A percentile compares a stretch with the other conserved stretches of the same genome.
phyloP scores from a whole-genome alignment of 2,113 vertebrate species.

The Clinocottus analis region DNA sequence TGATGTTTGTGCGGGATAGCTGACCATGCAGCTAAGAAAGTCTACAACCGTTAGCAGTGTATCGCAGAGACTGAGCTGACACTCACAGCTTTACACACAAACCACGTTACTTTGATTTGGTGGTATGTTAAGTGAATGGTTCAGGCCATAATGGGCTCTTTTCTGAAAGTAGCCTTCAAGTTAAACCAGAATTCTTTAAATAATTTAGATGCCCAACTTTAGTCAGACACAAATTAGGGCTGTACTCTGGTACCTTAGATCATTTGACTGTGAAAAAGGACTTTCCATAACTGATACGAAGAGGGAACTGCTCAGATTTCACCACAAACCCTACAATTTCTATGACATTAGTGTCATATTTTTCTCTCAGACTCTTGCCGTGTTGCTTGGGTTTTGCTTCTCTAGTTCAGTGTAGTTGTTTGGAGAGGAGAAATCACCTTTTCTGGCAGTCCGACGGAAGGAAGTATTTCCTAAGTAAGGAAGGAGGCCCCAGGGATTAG shows the following conservation, averaged over 20 bases:
- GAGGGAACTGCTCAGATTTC: neutral
- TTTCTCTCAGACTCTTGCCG: neutral
- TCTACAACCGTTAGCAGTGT: constrained; percentile 34
- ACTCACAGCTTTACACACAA: constrained; percentile 36
- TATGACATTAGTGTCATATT: constrained; percentile 16
- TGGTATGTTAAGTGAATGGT: constrained; percentile 59
- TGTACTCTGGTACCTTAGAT: neutral
- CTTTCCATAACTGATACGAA: constrained; percentile 5
- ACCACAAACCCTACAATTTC: constrained; percentile 31
- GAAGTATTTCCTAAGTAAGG: constrained; percentile 69
- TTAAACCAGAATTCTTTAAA: constrained; percentile 50
- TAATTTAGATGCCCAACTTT: constrained; percentile 32
- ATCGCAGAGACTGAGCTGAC: constrained; percentile 37
- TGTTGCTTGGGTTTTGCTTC: constrained; percentile 23
- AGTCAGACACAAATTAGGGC: constrained; percentile 29
- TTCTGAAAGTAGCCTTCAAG: constrained; percentile 43
- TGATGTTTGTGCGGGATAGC: constrained; percentile 45
- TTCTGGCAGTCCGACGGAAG: constrained; percentile 59
- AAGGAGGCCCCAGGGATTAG: constrained; percentile 69
- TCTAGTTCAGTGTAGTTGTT: constrained; percentile 46
- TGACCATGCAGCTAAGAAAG: constrained; percentile 42
- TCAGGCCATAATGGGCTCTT: constrained; percentile 33
- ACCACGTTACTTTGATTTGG: constrained; percentile 56
- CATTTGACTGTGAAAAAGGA: neutral
- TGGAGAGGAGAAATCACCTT: constrained; percentile 41